phyloP scores from a whole-genome alignment of 2,797 vertebrate species.

The Geotrypetes seraphini region DNA sequence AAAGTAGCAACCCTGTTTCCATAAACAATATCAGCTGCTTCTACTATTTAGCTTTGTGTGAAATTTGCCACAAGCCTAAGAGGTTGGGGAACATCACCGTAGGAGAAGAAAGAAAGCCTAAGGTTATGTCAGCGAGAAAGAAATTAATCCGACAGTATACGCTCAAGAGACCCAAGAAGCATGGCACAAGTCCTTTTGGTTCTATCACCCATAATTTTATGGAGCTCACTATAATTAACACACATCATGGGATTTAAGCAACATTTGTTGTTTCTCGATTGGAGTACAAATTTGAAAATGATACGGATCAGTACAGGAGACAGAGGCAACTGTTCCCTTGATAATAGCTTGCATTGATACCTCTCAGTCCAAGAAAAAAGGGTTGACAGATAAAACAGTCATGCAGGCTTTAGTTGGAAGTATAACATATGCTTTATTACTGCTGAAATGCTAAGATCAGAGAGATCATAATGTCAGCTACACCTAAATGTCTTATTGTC shows the following conservation, averaged over 20 bases:
- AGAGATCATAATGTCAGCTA: slow-evolving; percentile 33
- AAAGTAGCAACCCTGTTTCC: slow-evolving; percentile 24
- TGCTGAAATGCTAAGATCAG: slow-evolving; percentile 26
- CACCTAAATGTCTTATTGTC: slow-evolving; percentile 29
- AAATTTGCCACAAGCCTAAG: slow-evolving; percentile 21
- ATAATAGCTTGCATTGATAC: slow-evolving; percentile 30
- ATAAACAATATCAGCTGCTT: slow-evolving; percentile 28
- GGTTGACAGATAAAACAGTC: slow-evolving; percentile 14
- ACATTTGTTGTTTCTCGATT: slow-evolving; percentile 45
- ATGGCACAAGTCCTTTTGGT: slow-evolving; percentile 33
- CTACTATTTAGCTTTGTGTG: slow-evolving; percentile 22
- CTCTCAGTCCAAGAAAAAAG: neutral
- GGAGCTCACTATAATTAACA: slow-evolving; percentile 48
- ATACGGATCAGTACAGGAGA: slow-evolving; percentile 42
- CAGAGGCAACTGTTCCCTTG: slow-evolving; percentile 38
- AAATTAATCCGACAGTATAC: slow-evolving; percentile 48
- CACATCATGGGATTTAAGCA: slow-evolving; percentile 50
- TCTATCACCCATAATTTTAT: slow-evolving; percentile 38
- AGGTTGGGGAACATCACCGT: slow-evolving; percentile 39
- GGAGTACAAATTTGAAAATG: slow-evolving; percentile 50
- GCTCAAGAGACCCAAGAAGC: slow-evolving; percentile 31
- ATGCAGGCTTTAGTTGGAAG: slow-evolving; percentile 24
- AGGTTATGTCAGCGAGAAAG: slow-evolving; percentile 45
- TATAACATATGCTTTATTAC: slow-evolving; percentile 42
- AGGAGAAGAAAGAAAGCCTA: slow-evolving; percentile 38